Conservation (phyloP, 2,113 vertebrate species). For the Acinonyx jubatus region DNA sequence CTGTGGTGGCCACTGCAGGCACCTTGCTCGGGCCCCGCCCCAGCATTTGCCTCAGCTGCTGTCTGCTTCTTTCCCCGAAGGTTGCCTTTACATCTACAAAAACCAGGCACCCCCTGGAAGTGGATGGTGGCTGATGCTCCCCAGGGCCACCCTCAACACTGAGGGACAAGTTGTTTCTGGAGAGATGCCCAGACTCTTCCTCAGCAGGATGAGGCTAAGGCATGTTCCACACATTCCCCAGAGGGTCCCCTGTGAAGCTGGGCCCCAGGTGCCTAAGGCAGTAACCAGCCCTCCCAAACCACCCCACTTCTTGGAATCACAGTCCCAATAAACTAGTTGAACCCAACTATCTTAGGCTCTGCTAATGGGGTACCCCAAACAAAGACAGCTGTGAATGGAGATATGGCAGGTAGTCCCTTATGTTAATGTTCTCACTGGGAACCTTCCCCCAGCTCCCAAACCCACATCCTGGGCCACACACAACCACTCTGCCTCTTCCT, state of each 20-base stretch:
- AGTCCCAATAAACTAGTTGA: neutral
- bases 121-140: neutral
- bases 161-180: neutral
- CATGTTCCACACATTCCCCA: neutral
- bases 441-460: neutral
- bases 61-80: neutral
- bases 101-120: neutral
- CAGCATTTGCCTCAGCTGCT: neutral
- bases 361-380: neutral
- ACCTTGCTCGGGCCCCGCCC: neutral
- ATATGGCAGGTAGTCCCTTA: neutral
- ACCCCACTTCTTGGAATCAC: neutral
- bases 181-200: neutral
- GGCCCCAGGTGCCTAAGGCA: neutral
- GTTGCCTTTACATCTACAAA: neutral
- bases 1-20: neutral
- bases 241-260: neutral
- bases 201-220: neutral
- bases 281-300: neutral
- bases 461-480: neutral
- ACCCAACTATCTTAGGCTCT: neutral
- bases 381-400: neutral
- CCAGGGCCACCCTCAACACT: neutral
- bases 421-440: neutral
- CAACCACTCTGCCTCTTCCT: neutral